phyloP scores from a whole-genome alignment of 2,113 vertebrate genomes.

The Pandion haliaetus region DNA sequence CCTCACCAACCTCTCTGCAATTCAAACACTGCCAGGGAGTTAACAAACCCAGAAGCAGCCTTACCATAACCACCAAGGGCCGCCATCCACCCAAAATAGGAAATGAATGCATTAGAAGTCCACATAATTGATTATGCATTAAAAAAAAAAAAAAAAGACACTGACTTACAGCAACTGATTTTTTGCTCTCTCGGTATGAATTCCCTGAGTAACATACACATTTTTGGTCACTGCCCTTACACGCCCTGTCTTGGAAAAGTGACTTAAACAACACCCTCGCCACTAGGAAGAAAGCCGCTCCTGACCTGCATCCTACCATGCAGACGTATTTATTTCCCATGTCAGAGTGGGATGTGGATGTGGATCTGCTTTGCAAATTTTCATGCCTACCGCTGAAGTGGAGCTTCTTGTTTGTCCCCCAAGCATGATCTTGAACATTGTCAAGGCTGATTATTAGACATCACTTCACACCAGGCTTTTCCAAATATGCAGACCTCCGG shows the following conservation, averaged over 20 bases:
- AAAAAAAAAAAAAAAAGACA: neutral
- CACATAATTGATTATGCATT: neutral
- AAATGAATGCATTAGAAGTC: conserved; percentile 41
- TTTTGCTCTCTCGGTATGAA: neutral
- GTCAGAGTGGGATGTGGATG: neutral
- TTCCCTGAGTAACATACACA: neutral
- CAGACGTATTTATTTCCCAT: neutral
- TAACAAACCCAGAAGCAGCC: neutral
- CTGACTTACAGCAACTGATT: conserved; percentile 27
- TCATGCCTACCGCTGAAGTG: neutral
- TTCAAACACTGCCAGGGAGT: neutral
- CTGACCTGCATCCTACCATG: neutral
- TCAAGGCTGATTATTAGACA: conserved; percentile 42
- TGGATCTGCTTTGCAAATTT: neutral
- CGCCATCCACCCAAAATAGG: conserved; percentile 16
- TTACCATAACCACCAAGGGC: neutral
- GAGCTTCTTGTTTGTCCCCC: conserved; percentile 18
- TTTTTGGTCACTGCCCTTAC: neutral
- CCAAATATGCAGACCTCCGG: neutral
- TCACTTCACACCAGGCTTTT: conserved; percentile 32
- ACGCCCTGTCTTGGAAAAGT: neutral
- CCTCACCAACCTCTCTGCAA: neutral
- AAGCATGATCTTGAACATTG: conserved; percentile 41
- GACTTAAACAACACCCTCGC: neutral
- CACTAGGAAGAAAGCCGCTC: neutral